Base-by-base conservation (phyloP, 2,888 invertebrate species). In the Eupithecia exiguata region DNA sequence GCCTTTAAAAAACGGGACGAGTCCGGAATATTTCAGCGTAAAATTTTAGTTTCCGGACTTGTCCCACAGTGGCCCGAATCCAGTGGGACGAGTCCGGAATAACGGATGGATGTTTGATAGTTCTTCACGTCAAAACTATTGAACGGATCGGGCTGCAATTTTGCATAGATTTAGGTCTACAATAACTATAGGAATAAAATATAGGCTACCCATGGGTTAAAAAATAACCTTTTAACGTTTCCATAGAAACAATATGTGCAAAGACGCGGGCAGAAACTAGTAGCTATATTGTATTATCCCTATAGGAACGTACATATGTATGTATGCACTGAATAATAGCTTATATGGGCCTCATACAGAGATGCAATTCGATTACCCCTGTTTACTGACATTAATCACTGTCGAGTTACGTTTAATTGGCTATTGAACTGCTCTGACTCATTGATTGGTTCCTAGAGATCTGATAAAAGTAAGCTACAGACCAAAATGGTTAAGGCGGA, bases 331-430 rank as follows among this genome's bases (percentile, higher is more conserved):
- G 58, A 25, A 58, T 58, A 58, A 58, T 58, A 58, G 58, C 58
- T 25, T 25, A 58, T 25, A 25, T 14, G 21, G 25, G 58, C 58
- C 14, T 25, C 58, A 58, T 53, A 58, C 58, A 38, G 49, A 71
- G 77, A 77, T 69, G 77, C 77, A 61, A 77, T 77, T 77, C 77
- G 77, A 77, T 77, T 77, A 69, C 25, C 66, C 62, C 67, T 77
- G 53, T 74, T 77, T 71, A 73, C 66, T 69, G 74, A 53, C 72
- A 70, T 77, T 77, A 73, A 77, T 77, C 74, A 75, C 72, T 75
- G 74, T 74, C 69, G 43, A 73, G 74, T 69, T 67, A 69, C 74
- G 70, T 73, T 74, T 74, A 73, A 77, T 77, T 77, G 77, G 74
- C 77, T 75, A 74, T 77, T 77, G 70, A 72, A 72, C 72, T 76